Conservation (phyloP, 35 echinoderm and acorn worm species). For the Anneissia japonica region DNA sequence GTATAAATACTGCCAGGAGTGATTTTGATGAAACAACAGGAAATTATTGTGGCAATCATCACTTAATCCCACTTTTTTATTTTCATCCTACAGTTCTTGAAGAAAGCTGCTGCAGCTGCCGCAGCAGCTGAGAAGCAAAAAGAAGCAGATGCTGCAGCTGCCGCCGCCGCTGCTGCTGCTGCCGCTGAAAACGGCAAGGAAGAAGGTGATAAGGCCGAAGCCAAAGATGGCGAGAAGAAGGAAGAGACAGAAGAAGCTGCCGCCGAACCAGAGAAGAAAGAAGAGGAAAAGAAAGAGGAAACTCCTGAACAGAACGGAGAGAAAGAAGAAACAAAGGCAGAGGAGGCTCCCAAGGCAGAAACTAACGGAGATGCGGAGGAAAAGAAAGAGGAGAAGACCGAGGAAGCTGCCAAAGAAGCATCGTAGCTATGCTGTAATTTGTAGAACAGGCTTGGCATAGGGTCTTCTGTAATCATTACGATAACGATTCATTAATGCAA, state of each 20-base stretch:
- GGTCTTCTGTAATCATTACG: background rate
- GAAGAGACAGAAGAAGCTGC: background rate
- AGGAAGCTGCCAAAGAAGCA: background rate
- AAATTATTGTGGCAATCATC: no score
- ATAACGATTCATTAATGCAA: background rate
- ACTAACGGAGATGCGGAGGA: background rate
- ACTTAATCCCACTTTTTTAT: no score
- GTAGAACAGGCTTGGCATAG: background rate
- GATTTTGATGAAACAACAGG: no score
- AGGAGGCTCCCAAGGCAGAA: background rate
- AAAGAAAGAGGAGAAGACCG: background rate
- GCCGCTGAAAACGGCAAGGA: no score
- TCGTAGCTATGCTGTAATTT: background rate
- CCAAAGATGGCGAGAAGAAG: background rate
- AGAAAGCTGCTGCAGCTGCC: background rate
- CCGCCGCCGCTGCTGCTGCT: no score
- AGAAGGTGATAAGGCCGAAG: background rate
- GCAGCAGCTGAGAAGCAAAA: background rate
- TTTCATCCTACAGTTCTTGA: background rate
- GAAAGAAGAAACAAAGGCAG: background rate
- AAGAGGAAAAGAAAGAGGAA: background rate
- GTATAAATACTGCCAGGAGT: no score
- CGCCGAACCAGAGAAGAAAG: background rate
- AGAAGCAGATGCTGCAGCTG: background rate
- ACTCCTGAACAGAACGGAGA: background rate